These are phyloP conservation scores for Aurelia coerulea DNA, from an alignment of 30 jellyfish, hydroid and myxozoan species.

Conservation along the genomic window DNA sequence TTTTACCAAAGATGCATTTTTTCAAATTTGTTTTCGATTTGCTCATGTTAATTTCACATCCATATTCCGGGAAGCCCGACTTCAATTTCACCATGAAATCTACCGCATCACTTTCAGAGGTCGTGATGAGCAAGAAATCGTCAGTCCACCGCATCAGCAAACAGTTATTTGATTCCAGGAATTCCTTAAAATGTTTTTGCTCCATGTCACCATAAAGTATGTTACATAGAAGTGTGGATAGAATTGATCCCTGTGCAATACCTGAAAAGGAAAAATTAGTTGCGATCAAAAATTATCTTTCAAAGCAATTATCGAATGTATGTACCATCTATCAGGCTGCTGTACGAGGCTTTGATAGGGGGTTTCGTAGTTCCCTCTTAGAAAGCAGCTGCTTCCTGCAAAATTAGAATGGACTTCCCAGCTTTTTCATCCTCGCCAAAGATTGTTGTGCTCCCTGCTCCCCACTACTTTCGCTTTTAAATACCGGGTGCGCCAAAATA, in stretches of 20 bases:
- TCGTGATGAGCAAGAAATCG: slow-evolving; percentile 75
- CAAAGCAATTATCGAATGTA: too few relatives aligned
- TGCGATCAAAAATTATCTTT: background rate
- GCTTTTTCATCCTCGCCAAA: too few relatives aligned
- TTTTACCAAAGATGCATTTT: background rate
- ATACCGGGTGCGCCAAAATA: too few relatives aligned
- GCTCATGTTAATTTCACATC: slow-evolving; percentile 54
- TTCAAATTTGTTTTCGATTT: slow-evolving; percentile 58
- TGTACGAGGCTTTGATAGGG: too few relatives aligned
- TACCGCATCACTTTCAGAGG: slow-evolving; percentile 44
- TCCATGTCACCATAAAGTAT: slow-evolving; percentile 80
- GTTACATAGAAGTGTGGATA: slow-evolving; percentile 77
- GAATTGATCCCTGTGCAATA: slow-evolving; percentile 91
- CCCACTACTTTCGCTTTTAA: too few relatives aligned
- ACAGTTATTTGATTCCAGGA: slow-evolving; percentile 36
- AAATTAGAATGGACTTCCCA: too few relatives aligned
- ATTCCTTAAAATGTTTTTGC: slow-evolving; percentile 19
- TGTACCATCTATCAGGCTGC: too few relatives aligned
- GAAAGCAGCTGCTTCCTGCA: too few relatives aligned
- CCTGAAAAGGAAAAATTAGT: slow-evolving; percentile 50
- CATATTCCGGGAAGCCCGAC: slow-evolving; percentile 72
- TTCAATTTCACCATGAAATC: slow-evolving; percentile 42
- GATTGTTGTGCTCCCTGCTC: too few relatives aligned
- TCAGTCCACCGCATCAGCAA: slow-evolving; percentile 94
- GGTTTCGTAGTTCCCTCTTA: too few relatives aligned